phyloP scores from a whole-genome alignment of 2,797 vertebrate species.

The Melanotaenia parkinsoni region DNA sequence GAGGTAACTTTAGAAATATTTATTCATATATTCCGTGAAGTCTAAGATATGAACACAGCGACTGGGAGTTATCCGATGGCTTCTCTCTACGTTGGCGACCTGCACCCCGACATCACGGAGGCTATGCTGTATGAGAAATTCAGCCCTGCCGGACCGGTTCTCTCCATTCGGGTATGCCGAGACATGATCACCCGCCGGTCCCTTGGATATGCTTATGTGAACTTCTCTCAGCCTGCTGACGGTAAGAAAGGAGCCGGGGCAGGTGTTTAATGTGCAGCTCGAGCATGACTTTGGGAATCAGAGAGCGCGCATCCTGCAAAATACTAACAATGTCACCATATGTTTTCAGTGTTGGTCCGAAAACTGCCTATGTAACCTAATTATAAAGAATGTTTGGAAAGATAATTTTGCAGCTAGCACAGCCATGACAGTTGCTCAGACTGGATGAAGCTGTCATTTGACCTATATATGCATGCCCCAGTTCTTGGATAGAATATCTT shows the following conservation, averaged over 20 bases:
- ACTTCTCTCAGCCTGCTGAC: slow-evolving; percentile 97
- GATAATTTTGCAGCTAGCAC: background rate
- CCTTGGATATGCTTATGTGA: slow-evolving; percentile 97
- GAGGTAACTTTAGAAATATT: slow-evolving; percentile 1
- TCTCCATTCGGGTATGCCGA: slow-evolving; percentile 96
- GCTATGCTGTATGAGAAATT: slow-evolving; percentile 99
- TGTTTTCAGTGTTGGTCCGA: slow-evolving; percentile 1
- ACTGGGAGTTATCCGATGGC: slow-evolving; percentile 97
- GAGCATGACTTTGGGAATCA: slow-evolving; percentile 1
- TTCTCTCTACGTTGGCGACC: slow-evolving; percentile 96
- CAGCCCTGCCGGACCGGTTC: slow-evolving; percentile 95
- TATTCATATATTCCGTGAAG: slow-evolving; percentile 23
- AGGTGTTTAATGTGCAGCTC: background rate
- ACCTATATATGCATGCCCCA: slow-evolving; percentile 71
- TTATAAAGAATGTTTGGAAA: background rate
- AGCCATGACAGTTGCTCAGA: slow-evolving; percentile 1
- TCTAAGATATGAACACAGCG: slow-evolving; percentile 89
- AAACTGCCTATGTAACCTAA: background rate
- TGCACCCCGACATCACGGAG: slow-evolving; percentile 98
- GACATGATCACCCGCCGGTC: slow-evolving; percentile 98
- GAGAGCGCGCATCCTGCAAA: background rate
- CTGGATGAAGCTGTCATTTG: slow-evolving; percentile 49
- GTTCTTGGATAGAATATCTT: slow-evolving; percentile 36
- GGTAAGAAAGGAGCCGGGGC: slow-evolving; percentile 81
- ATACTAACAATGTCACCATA: background rate